Evolutionary conservation across 1,140 invertebrate species (phyloP), one percentile per base, ranked within the genome.

Genomic region (Trichogramma pretiosum): DNA sequence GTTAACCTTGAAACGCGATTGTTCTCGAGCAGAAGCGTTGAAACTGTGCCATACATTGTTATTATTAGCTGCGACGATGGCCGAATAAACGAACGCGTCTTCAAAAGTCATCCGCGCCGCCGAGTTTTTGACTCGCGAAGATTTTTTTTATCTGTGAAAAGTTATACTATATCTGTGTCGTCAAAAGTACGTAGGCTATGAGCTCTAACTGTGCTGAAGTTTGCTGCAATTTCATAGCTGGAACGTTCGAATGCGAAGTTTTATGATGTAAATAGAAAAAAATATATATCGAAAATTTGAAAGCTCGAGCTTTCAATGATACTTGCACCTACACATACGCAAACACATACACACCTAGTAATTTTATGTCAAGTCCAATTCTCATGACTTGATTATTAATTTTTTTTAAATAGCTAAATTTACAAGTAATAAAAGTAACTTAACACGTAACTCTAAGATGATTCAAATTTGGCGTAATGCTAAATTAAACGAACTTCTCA

Each of bases 41-140:
- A 51, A 51, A 41, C 42, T 46, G 49, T 51, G 49, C 49, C 49
- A 51, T 36, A n/a, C n/a, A 38, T 51, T 23, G 21, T 51, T n/a
- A 51, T 51, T 51, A 51, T 46, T 51, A 51, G 49, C 42, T 17
- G 23, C 23, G n/a, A n/a, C n/a, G n/a, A n/a, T n/a, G n/a, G n/a
- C n/a, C n/a, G n/a, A n/a, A n/a, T n/a, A n/a, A n/a, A n/a, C n/a
- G n/a, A n/a, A n/a, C n/a, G n/a, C n/a, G n/a, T n/a, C n/a, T n/a
- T n/a, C n/a, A n/a, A n/a, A n/a, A n/a, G n/a, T n/a, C n/a, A n/a
- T n/a, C n/a, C n/a, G n/a, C n/a, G n/a, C n/a, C n/a, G n/a, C n/a
- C n/a, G n/a, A n/a, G n/a, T n/a, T n/a, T n/a, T n/a, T n/a, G n/a
- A n/a, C n/a, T n/a, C n/a, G n/a, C n/a, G n/a, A n/a, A n/a, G n/a